Percentiles rank a stretch among this genome's conserved stretches.
phyloP scores from a whole-genome alignment of 1,140 invertebrate genomes.

The Psilanteris sp. region DNA sequence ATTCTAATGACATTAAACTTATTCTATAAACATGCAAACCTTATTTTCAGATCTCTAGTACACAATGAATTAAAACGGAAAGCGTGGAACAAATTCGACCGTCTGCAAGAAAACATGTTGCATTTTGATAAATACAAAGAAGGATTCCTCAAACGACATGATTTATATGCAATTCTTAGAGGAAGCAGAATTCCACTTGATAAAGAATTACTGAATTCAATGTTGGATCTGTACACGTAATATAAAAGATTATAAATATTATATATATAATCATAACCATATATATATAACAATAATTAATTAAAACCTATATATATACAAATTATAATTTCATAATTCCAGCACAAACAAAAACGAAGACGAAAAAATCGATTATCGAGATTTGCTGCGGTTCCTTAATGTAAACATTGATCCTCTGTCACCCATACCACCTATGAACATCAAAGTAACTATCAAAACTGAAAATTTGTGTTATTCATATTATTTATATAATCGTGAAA shows the following conservation, averaged over 20 bases:
- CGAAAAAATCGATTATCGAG: constrained; percentile 82
- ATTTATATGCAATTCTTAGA: constrained; percentile 83
- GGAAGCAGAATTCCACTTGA: constrained; percentile 85
- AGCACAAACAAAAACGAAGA: constrained; percentile 73
- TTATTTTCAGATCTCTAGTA: constrained; percentile 79
- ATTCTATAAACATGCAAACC: not conserved
- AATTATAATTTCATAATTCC: too few species aligned
- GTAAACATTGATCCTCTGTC: constrained; percentile 80
- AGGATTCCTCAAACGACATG: constrained; percentile 80
- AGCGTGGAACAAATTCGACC: constrained; percentile 85
- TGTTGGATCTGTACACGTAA: constrained; percentile 87
- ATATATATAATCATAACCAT: too few species aligned
- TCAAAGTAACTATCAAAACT: too few species aligned
- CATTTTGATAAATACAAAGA: constrained; percentile 82
- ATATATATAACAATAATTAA: too few species aligned
- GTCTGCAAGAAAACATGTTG: constrained; percentile 83
- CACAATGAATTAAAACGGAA: constrained; percentile 85
- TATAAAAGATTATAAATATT: too few species aligned
- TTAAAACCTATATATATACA: too few species aligned
- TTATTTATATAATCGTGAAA: too few species aligned
- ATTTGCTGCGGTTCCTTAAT: constrained; percentile 83
- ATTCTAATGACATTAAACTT: too few species aligned
- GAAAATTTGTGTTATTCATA: too few species aligned
- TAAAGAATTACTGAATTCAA: constrained; percentile 83
- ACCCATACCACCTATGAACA: constrained; percentile 79